These are phyloP conservation scores for Astreopora myriophthalma DNA, from an alignment of 64 coral and sea anemone genomes.

Conservation along the genomic window DNA sequence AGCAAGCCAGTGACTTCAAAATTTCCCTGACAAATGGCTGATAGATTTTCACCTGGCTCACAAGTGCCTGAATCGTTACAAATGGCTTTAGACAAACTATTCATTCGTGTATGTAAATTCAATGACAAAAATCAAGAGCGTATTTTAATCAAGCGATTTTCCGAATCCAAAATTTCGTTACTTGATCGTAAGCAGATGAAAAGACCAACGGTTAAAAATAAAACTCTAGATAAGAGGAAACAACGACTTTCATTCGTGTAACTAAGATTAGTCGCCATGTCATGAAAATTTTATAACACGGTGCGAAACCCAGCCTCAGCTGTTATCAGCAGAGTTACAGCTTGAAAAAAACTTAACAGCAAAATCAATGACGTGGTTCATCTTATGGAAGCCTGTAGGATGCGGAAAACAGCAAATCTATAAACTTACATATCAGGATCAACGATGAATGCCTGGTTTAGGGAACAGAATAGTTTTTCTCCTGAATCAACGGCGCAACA, in stretches of 20 bases:
- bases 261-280: not conserved
- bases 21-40: no score
- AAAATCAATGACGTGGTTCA: not conserved
- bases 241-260: not conserved
- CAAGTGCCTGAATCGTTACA: no score
- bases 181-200: not conserved
- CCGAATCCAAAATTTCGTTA: not conserved
- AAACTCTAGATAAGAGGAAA: not conserved
- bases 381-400: not conserved
- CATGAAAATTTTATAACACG: not conserved
- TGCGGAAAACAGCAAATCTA: not conserved
- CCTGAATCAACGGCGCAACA: constrained; percentile 28
- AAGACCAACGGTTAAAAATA: not conserved
- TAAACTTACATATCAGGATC: constrained; percentile 69
- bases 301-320: not conserved
- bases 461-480: constrained; percentile 41
- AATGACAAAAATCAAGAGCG: no score
- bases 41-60: no score
- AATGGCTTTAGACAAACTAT: no score
- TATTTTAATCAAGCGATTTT: no score
- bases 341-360: not conserved
- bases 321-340: no score
- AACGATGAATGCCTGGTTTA: constrained; percentile 55
- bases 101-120: no score
- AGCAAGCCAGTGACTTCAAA: no score